A percentile compares a stretch with the other conserved stretches of the same genome.
Conservation (phyloP, 2,888 invertebrate species). For the Liposcelis brunnea region DNA sequence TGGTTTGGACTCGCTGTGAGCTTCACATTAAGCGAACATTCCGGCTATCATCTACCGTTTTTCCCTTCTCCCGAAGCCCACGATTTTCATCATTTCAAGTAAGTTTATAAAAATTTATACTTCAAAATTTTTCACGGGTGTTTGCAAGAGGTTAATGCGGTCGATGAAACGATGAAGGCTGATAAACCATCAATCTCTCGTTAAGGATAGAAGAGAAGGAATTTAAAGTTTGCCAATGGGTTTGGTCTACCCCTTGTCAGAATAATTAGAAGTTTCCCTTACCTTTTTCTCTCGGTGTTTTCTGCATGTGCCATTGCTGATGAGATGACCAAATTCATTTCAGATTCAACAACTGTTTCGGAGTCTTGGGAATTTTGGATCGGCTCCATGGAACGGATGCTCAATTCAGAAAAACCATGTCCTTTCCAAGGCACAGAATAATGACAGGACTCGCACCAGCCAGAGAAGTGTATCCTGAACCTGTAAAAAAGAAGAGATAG, state of each 20-base stretch:
- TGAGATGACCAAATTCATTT: too few species aligned
- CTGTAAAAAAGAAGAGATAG: neutral
- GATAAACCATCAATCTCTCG: too few species aligned
- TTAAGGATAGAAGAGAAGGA: too few species aligned
- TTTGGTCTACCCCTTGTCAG: too few species aligned
- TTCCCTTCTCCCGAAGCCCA: conserved; percentile 74
- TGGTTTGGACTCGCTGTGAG: conserved; percentile 63
- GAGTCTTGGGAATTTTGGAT: conserved; percentile 64
- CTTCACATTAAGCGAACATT: conserved; percentile 64
- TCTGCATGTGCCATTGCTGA: too few species aligned
- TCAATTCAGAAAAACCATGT: conserved; percentile 51
- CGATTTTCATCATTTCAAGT: conserved; percentile 77
- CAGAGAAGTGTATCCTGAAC: conserved; percentile 47
- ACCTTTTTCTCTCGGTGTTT: too few species aligned
- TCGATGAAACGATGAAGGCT: too few species aligned
- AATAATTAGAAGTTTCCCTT: too few species aligned
- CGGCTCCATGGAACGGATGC: conserved; percentile 68
- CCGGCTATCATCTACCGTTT: conserved; percentile 72
- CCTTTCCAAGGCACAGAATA: conserved; percentile 53
- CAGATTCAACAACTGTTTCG: conserved; percentile 72
- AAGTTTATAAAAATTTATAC: conserved; percentile 21
- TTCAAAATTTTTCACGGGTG: neutral
- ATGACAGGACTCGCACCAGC: conserved; percentile 48
- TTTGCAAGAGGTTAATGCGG: too few species aligned
- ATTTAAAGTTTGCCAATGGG: too few species aligned